These are phyloP conservation scores for Neelides folsomi DNA, from an alignment of 2,888 invertebrate genomes.

Conservation along the genomic window DNA sequence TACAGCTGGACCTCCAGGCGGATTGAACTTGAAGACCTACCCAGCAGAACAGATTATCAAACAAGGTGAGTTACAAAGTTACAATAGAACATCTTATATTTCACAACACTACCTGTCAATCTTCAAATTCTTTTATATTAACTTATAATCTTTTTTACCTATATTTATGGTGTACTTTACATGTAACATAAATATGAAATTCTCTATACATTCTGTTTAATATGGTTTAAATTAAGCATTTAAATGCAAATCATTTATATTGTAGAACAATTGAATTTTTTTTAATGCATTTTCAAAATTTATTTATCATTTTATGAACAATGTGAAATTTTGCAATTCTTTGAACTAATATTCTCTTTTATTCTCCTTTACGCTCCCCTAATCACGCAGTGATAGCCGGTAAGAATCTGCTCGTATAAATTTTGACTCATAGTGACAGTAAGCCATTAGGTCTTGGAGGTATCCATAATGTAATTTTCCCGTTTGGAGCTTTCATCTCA, in stretches of 20 bases:
- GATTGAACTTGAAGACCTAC: slow-evolving; percentile 58
- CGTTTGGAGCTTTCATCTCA: no score
- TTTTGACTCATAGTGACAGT: background rate
- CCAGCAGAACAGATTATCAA: slow-evolving; percentile 63
- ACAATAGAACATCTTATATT: background rate
- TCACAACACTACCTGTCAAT: background rate
- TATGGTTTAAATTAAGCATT: no score
- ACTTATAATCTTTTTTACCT: no score
- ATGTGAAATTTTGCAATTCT: no score
- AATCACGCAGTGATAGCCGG: slow-evolving; percentile 1
- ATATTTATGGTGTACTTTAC: no score
- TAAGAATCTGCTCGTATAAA: background rate
- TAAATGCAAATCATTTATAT: no score
- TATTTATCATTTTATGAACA: no score
- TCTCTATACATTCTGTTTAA: no score
- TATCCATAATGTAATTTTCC: background rate
- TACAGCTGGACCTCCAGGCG: slow-evolving; percentile 32
- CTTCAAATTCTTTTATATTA: background rate
- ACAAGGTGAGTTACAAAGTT: slow-evolving; percentile 61
- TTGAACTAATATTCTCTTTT: background rate
- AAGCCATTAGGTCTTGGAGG: background rate
- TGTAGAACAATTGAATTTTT: background rate
- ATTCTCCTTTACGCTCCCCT: background rate
- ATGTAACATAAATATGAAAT: no score
- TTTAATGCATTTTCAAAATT: no score